Base-by-base conservation (phyloP, 2,113 vertebrate species). In the Dascyllus trimaculatus region DNA sequence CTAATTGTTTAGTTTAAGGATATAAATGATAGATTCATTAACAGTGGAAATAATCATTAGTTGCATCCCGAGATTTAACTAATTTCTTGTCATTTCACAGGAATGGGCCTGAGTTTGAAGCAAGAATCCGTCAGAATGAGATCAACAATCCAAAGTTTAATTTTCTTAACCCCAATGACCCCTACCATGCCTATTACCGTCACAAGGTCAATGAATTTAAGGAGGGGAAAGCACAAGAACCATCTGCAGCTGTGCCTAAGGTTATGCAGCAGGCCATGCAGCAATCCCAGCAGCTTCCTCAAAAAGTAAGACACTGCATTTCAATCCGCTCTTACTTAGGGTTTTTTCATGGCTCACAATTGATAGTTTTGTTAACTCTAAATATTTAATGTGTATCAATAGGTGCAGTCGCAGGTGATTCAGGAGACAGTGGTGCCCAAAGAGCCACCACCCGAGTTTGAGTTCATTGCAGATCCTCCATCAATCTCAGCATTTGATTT, bases 111-210 rank as follows among this genome's bases (percentile, higher is more conserved):
- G 98, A 99, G 89, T 99, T 99, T 91, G 98, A 99, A 94, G 97
- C 98, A 71, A 96, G 97, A 83, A 99, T 99, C 66, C 96, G 98
- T 78, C 98, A 99, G 88, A 99, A 99, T 70, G 98, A 99, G 82
- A 99, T 99, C 88, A 99, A 99, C 92, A 99, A 99, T 84, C 96
- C 98, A 2, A 99, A 99, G 57, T 99, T 99, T 91, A 99, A 99
- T 70, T 99, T 99, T 90, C 89, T 99, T 91, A 99, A 99, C 84
- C 97, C 98, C 1, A 99, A 94, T 0, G 98, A 99, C 75, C 98
- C 98, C 2, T 99, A 99, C 90, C 98, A 99, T 97, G 97, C 98
- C 24, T 99, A 99, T 93, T 99, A 99, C 90, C 96, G 98, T 19
- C 98, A 99, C 92, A 99, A 99, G 68, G 98, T 99, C 94, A 99